A percentile compares a stretch with the other conserved stretches of the same genome.
Evolutionary conservation across 2,113 vertebrate genomes (phyloP).

Genomic region (Toxostoma redivivum): DNA sequence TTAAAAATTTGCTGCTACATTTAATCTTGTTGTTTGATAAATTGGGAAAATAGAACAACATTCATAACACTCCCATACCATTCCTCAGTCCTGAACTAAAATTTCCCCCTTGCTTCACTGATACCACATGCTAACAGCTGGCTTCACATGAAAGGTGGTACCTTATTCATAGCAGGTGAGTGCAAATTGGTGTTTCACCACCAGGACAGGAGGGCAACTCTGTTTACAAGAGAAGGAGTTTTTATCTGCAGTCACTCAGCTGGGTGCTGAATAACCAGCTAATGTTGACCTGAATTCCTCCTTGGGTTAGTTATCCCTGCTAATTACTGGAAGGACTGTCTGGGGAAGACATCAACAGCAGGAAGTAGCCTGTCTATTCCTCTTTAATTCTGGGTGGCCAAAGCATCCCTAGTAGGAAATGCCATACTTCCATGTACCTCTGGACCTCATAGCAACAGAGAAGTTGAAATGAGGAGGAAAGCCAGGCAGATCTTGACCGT

Average conservation of each 20-base stretch:
- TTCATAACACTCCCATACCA: too few species aligned
- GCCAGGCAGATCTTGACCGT: rapidly evolving
- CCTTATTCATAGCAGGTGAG: background rate
- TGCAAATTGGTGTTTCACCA: background rate
- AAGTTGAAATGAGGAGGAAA: background rate
- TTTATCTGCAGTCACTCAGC: background rate
- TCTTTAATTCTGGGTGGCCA: background rate
- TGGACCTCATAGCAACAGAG: background rate
- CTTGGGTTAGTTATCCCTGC: background rate
- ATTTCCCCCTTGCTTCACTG: background rate
- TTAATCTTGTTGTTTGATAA: too few species aligned
- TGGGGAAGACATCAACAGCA: background rate
- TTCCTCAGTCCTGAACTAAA: background rate
- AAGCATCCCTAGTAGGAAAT: background rate
- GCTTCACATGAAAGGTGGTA: background rate
- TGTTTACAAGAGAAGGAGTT: background rate
- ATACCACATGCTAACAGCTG: background rate
- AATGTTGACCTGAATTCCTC: background rate
- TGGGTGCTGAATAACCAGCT: background rate
- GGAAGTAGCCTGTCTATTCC: background rate
- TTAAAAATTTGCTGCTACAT: too few species aligned
- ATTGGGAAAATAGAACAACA: too few species aligned
- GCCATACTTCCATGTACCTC: background rate
- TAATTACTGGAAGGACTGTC: background rate
- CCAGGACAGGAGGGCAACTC: background rate